These are phyloP conservation scores for Phrynocephalus forsythii DNA, from an alignment of 2,797 vertebrate species.

Conservation along the genomic window DNA sequence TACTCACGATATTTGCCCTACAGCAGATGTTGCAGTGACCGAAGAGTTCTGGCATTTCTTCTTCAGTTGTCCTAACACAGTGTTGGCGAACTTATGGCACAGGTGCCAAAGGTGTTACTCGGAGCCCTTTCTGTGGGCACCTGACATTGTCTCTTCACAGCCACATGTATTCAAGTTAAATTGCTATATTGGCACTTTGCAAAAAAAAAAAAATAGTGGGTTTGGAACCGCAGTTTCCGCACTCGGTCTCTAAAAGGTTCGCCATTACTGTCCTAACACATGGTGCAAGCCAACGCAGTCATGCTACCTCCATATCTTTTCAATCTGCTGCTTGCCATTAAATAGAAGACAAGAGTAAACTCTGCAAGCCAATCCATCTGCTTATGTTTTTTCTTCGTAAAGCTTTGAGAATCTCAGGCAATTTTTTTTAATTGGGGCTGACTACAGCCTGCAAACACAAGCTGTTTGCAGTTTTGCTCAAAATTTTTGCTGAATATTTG, in stretches of 20 bases:
- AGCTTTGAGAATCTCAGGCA: not conserved
- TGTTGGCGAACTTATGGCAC: no score
- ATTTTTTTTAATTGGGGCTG: constrained; percentile 6
- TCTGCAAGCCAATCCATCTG: not conserved
- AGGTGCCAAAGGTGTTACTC: no score
- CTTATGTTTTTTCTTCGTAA: constrained; percentile 4
- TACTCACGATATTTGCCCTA: no score
- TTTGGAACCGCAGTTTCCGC: no score
- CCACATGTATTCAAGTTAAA: no score
- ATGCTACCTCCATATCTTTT: not conserved
- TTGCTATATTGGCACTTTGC: no score
- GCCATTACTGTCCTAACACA: not conserved
- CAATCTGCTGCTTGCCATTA: not conserved
- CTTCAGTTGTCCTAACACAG: not conserved
- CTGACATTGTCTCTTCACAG: no score
- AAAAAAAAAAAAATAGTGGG: no score
- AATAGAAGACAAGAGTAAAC: not conserved
- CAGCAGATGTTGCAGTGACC: no score
- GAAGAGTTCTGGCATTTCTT: no score
- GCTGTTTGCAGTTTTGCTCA: constrained; percentile 3
- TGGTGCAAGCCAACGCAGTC: not conserved
- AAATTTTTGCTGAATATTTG: not conserved
- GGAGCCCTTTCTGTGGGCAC: no score
- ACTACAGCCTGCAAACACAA: constrained; percentile 3
- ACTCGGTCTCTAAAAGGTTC: no score